phyloP scores from a whole-genome alignment of 2,888 invertebrate species.

The Siphonodentalium dalli region DNA sequence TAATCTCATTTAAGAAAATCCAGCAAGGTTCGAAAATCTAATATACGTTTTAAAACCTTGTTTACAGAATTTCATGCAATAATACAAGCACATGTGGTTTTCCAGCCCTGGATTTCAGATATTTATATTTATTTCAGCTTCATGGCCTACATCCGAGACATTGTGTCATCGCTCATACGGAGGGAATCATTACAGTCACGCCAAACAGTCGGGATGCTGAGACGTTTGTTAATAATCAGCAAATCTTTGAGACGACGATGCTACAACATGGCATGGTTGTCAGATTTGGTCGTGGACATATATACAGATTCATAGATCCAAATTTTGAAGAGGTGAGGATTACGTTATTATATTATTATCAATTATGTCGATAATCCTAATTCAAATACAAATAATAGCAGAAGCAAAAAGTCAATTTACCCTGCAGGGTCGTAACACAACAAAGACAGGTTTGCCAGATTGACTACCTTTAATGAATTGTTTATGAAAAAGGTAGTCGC shows the following conservation, averaged over 20 bases:
- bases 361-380: too few species aligned
- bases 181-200: constrained; percentile 91
- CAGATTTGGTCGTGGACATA: constrained; percentile 68
- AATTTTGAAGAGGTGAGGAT: constrained; percentile 50
- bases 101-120: not conserved
- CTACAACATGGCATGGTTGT: constrained; percentile 72
- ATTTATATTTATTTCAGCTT: constrained; percentile 66
- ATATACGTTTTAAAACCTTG: too few species aligned
- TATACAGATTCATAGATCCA: constrained; percentile 69
- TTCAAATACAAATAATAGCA: not conserved
- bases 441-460: too few species aligned
- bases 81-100: too few species aligned
- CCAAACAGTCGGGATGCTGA: constrained; percentile 92
- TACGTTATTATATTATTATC: too few species aligned
- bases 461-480: too few species aligned
- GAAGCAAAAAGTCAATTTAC: not conserved
- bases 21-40: too few species aligned
- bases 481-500: too few species aligned
- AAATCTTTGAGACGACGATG: constrained; percentile 90
- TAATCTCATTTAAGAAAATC: too few species aligned
- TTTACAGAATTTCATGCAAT: too few species aligned
- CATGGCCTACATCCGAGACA: constrained; percentile 93
- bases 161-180: constrained; percentile 89
- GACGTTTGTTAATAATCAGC: constrained; percentile 91
- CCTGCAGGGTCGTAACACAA: too few species aligned